Base-by-base conservation (phyloP, 1,140 invertebrate genomes). In the Drosophila oshimai region DNA sequence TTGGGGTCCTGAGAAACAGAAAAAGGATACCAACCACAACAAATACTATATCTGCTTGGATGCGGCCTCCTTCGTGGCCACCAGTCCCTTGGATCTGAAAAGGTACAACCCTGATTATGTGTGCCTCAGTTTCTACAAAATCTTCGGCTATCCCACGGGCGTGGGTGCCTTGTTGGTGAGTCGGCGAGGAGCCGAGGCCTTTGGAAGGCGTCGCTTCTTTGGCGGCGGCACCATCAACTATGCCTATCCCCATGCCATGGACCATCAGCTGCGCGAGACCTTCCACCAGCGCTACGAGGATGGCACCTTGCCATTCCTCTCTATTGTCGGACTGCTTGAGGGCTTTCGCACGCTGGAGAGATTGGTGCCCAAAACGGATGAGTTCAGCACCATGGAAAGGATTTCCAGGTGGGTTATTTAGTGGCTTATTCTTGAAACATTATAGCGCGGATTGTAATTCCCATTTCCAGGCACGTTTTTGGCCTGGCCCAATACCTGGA, bases 61-160 rank as follows among this genome's bases (percentile, higher is more conserved):
- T 93, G 96, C 97, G 2, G 97, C 98, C 1, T 92, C 94, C 34
- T 97, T 93, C 92, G 95, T 95, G 2, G 93, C 95, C n/a, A 97
- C 96, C 24, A 97, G 94, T 91, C 91, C 92, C 13, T 91, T 99
- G 39, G 94, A 99, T 93, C 92, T 99, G 34, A 93, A 93, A 0
- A 55, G 81, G 9, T 92, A 92, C 34, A 94, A 95, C 67, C 96
- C 97, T 13, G 97, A 99, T 91, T 99, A 99, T 93, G 94, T 99
- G 0, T 94, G 94, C 44, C 29, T 99, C 4, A 99, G 98, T 1
- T 99, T 99, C 92, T 99, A 99, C 92, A 99, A 99, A 93, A 97
- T 99, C 81, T 99, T 99, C 93, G 98, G 98, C 0, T 99, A 96
- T 92, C 98, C 98, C 4, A 99, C 98, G 54, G 98, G 96, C n/a